Evolutionary conservation across 2,113 vertebrate species (phyloP).

Genomic region (Scomber scombrus): DNA sequence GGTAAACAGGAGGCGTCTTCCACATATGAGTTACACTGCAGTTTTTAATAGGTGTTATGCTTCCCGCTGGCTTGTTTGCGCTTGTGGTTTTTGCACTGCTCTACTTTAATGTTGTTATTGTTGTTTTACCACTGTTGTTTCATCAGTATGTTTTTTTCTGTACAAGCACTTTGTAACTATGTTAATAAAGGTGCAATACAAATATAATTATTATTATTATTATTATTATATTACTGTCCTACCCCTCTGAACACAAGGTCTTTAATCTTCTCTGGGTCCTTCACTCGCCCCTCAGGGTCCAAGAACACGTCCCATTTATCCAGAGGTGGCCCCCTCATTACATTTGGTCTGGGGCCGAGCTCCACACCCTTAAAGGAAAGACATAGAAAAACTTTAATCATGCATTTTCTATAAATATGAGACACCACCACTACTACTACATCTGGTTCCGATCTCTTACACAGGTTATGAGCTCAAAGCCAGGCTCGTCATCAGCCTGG

Average conservation of each 20-base stretch:
- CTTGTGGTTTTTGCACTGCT: too few relatives aligned
- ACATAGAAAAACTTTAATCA: not conserved
- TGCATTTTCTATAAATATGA: accelerated
- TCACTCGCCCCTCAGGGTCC: slow-evolving; percentile 87
- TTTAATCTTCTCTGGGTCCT: slow-evolving; percentile 83
- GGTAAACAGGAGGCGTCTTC: not conserved
- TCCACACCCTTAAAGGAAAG: slow-evolving; percentile 82
- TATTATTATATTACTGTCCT: slow-evolving; percentile 34
- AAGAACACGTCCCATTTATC: slow-evolving; percentile 87
- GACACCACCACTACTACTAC: accelerated
- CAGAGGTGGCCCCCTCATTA: slow-evolving; percentile 86
- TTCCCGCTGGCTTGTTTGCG: too few relatives aligned
- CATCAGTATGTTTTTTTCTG: too few relatives aligned
- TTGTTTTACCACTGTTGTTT: too few relatives aligned
- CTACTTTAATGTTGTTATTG: too few relatives aligned
- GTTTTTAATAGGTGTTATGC: not conserved
- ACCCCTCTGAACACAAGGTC: slow-evolving; percentile 91
- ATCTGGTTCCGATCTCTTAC: slow-evolving; percentile 80
- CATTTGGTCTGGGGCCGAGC: slow-evolving; percentile 86
- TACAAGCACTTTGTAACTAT: too few relatives aligned
- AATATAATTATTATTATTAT: too few relatives aligned
- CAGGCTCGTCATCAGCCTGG: slow-evolving; percentile 88
- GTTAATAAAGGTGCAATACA: too few relatives aligned
- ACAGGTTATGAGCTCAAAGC: slow-evolving; percentile 93
- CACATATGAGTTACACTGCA: not conserved